Evolutionary conservation across 2,888 invertebrate genomes (phyloP).

Genomic region (Heliconius cydno): DNA sequence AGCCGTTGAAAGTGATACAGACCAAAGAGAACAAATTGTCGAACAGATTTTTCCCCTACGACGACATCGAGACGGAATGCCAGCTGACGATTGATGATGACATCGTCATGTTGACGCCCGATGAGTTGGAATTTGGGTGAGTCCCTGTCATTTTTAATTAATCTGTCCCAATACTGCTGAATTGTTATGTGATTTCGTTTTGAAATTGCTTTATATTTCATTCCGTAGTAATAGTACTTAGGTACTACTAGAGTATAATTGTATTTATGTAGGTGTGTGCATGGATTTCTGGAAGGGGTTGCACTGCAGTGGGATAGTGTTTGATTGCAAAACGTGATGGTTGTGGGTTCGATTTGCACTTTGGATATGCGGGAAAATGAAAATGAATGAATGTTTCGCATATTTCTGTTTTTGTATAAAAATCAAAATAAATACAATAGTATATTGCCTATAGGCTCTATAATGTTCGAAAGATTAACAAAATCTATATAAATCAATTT

Average conservation of each 20-base stretch:
- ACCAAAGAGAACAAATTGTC: constrained; percentile 96
- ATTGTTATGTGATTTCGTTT: background rate
- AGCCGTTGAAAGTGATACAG: constrained; percentile 94
- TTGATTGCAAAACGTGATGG: background rate
- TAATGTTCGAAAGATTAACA: background rate
- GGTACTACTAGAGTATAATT: background rate
- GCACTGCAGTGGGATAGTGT: background rate
- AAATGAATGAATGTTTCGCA: no score
- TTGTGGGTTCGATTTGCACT: background rate
- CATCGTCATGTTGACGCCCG: constrained; percentile 96
- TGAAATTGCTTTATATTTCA: background rate
- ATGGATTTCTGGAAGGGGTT: background rate
- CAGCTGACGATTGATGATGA: constrained; percentile 98
- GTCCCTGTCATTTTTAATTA: constrained; percentile 57
- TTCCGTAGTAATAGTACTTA: background rate
- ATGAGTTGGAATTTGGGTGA: constrained; percentile 97
- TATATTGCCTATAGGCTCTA: background rate
- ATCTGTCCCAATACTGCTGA: background rate
- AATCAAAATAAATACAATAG: no score
- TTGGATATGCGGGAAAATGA: no score
- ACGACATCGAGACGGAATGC: constrained; percentile 98
- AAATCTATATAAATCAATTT: background rate
- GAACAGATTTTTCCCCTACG: constrained; percentile 97
- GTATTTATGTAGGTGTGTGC: background rate
- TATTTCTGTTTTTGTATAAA: no score